Evolutionary conservation across 1,140 invertebrate genomes (phyloP).

Genomic region (Cyclina sinensis): DNA sequence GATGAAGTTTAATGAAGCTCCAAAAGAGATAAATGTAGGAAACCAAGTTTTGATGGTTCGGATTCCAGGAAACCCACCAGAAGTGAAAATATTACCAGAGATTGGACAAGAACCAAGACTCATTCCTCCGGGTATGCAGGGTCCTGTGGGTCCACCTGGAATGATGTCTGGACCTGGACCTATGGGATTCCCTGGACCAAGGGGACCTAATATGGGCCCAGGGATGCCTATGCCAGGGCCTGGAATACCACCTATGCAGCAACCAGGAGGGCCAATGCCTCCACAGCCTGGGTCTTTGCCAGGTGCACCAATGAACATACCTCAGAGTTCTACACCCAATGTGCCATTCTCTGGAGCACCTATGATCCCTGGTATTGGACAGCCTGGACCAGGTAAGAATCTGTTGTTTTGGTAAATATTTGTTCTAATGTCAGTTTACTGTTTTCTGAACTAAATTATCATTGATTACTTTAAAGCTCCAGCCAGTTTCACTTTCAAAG

Average conservation of each 20-base stretch:
- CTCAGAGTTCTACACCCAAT: background rate
- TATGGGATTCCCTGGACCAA: background rate
- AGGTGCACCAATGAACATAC: background rate
- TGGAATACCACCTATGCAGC: conserved; percentile 46
- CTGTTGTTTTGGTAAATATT: no score
- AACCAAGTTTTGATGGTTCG: conserved; percentile 94
- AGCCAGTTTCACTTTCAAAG: no score
- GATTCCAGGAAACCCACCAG: conserved; percentile 93
- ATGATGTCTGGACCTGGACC: conserved; percentile 29
- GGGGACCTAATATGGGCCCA: background rate
- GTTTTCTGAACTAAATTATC: no score
- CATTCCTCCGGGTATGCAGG: conserved; percentile 35
- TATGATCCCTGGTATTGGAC: conserved; percentile 39
- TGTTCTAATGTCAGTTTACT: no score
- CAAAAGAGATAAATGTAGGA: conserved; percentile 81
- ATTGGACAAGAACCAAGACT: conserved; percentile 41
- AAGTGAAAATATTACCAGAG: conserved; percentile 86
- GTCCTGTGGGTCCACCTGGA: background rate
- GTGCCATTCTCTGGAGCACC: background rate
- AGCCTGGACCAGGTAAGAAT: conserved; percentile 52
- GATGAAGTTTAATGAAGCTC: conserved; percentile 83
- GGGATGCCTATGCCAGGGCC: conserved; percentile 12
- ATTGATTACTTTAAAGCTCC: no score
- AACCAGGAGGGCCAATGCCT: no score
- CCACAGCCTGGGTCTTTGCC: background rate